A percentile compares a stretch with the other conserved stretches of the same genome.
Evolutionary conservation across 2,113 vertebrate species (phyloP).

Genomic region (Lagopus leucura): DNA sequence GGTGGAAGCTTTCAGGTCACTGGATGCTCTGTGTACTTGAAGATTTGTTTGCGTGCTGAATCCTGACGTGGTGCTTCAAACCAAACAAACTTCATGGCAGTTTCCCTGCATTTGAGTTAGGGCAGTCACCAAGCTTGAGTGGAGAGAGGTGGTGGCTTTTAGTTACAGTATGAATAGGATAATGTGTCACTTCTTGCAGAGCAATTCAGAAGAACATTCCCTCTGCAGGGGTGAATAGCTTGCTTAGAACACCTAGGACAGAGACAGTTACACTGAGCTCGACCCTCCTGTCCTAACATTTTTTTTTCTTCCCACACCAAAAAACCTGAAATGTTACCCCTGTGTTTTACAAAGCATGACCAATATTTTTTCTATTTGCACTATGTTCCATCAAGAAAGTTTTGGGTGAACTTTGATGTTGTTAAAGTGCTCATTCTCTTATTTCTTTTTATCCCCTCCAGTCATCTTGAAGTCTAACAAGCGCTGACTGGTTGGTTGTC

Average conservation of each 20-base stretch:
- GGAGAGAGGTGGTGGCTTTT: neutral
- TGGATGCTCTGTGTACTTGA: neutral
- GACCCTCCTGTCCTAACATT: neutral
- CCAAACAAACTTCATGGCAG: neutral
- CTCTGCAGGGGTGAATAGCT: neutral
- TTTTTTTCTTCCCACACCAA: neutral
- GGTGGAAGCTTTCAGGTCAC: neutral
- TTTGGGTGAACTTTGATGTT: neutral
- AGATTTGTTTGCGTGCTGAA: neutral
- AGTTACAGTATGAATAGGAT: neutral
- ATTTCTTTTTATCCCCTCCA: neutral
- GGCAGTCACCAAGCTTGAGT: neutral
- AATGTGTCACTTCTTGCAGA: neutral
- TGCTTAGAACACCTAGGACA: neutral
- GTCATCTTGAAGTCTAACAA: neutral
- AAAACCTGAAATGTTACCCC: neutral
- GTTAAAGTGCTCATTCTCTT: neutral
- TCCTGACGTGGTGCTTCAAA: neutral
- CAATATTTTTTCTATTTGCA: constrained; percentile 34
- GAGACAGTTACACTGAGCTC: neutral
- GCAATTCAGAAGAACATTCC: neutral
- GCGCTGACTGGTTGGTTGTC: neutral
- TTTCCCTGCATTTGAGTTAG: neutral
- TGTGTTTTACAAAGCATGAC: constrained; percentile 45
- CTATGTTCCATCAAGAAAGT: constrained; percentile 25